Conservation (phyloP, 2,113 vertebrate species). For the Alligator sinensis region DNA sequence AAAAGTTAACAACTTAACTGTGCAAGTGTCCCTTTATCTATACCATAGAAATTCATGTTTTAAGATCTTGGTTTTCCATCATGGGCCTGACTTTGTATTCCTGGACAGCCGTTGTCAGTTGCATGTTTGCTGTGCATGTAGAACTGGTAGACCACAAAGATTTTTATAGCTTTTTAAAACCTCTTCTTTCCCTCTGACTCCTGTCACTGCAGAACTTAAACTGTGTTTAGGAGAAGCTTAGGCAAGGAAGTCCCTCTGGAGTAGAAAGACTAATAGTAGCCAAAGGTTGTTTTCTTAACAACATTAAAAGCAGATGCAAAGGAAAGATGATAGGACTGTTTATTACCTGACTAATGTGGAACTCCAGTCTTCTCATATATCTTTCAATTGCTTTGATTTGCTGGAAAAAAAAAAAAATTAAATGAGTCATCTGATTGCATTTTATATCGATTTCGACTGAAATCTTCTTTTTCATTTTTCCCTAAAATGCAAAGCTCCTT, state of each 20-base stretch:
- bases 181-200: neutral
- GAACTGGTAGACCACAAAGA: rapidly evolving
- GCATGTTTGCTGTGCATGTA: neutral
- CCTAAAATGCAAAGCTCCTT: neutral
- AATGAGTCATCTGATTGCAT: neutral
- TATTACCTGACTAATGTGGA: conserved; percentile 98
- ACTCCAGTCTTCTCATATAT: conserved; percentile 97
- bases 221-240: neutral
- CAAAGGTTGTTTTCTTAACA: conserved; percentile 29
- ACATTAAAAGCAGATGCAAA: neutral
- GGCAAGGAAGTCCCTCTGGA: neutral
- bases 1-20: neutral
- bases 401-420: conserved; percentile 77
- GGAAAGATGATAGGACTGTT: conserved; percentile 18
- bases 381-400: conserved; percentile 98
- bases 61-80: neutral
- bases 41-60: neutral
- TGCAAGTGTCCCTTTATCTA: neutral
- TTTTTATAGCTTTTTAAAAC: neutral
- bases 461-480: neutral
- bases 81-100: neutral
- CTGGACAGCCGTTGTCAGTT: neutral
- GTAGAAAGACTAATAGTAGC: neutral
- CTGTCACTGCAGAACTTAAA: neutral
- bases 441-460: too few relatives aligned